These are phyloP conservation scores for Ptilonorhynchus violaceus DNA, from an alignment of 2,113 vertebrate species.

Conservation along the genomic window DNA sequence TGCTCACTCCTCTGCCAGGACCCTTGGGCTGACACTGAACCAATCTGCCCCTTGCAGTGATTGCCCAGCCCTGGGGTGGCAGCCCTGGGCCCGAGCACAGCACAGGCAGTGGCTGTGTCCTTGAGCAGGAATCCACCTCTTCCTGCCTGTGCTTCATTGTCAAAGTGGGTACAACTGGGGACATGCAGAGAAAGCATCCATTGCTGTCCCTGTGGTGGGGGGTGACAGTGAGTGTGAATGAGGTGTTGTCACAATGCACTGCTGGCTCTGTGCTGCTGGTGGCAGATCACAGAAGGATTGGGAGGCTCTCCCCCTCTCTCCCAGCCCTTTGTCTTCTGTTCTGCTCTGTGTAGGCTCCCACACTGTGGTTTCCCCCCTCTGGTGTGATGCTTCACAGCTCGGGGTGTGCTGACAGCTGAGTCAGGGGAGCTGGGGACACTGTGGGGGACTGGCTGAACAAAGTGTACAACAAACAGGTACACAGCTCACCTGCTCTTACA, in stretches of 20 bases:
- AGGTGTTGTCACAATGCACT: neutral
- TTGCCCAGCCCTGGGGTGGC: neutral
- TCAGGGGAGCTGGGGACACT: accelerated
- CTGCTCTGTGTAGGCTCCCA: neutral
- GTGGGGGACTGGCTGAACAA: neutral
- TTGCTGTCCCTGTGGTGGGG: accelerated
- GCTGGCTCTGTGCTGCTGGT: neutral
- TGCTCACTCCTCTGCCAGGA: neutral
- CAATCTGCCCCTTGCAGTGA: accelerated
- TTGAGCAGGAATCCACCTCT: neutral
- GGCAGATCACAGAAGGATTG: neutral
- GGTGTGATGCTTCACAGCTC: neutral
- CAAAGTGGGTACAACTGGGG: neutral
- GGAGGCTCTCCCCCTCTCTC: neutral
- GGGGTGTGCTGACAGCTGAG: neutral
- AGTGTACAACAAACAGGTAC: neutral
- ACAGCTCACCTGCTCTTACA: neutral
- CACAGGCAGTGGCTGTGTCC: neutral
- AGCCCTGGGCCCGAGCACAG: neutral
- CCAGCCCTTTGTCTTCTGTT: neutral
- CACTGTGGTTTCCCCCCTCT: neutral
- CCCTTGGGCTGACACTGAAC: neutral
- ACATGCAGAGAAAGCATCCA: neutral
- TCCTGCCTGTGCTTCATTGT: neutral
- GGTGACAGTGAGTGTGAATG: accelerated